phyloP scores from a whole-genome alignment of 1,140 invertebrate species.

The Bombus difficillimus region DNA sequence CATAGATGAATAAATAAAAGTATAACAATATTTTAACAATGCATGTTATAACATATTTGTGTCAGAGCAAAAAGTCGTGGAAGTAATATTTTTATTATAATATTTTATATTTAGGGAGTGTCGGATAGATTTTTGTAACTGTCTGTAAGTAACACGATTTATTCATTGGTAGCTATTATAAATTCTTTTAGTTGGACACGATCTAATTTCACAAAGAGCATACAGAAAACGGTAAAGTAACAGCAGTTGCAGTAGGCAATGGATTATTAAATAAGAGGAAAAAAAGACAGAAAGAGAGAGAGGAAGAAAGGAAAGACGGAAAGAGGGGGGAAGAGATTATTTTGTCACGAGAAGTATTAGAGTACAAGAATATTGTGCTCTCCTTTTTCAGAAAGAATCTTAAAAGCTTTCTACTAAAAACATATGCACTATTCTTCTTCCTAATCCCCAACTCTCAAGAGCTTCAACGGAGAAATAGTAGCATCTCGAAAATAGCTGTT shows the following conservation, averaged over 20 bases:
- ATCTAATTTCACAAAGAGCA: slow-evolving; percentile 34
- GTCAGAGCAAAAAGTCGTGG: no score
- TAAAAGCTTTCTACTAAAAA: neutral
- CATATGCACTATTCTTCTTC: slow-evolving; percentile 2
- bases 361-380: neutral
- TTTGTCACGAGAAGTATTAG: slow-evolving; percentile 18
- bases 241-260: neutral
- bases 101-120: no score
- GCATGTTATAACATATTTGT: no score
- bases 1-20: no score
- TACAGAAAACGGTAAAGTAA: slow-evolving; percentile 3
- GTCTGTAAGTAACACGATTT: neutral
- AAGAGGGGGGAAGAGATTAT: neutral
- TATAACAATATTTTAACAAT: no score
- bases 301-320: no score
- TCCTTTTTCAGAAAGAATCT: neutral
- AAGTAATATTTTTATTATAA: no score
- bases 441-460: neutral
- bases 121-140: no score
- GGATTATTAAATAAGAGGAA: slow-evolving; percentile 26
- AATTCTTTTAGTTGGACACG: slow-evolving; percentile 30
- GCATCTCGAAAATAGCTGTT: neutral
- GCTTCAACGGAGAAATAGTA: neutral
- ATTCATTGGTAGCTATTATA: slow-evolving; percentile 32
- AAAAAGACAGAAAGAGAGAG: neutral